Conservation (phyloP, 2,797 vertebrate species). For the Bradypodion pumilum region DNA sequence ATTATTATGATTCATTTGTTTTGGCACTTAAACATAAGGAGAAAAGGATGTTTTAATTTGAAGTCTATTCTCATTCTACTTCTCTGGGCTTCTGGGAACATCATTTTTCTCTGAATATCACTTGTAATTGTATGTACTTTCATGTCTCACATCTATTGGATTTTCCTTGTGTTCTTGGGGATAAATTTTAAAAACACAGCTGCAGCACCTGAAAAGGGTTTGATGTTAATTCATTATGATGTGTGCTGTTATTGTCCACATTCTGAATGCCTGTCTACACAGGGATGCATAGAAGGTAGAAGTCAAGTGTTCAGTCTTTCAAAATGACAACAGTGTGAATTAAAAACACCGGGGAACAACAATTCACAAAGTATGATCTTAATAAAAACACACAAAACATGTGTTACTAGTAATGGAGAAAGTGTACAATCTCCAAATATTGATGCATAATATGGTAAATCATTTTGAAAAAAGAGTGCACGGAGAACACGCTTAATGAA, state of each 20-base stretch:
- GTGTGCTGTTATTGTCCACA: background rate
- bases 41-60: background rate
- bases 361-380: background rate
- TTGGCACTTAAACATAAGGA: background rate
- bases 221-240: background rate
- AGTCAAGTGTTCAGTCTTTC: background rate
- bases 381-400: background rate
- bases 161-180: background rate
- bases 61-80: background rate
- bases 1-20: background rate
- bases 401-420: background rate
- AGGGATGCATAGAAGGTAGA: background rate
- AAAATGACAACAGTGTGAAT: background rate
- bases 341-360: background rate
- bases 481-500: background rate
- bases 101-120: background rate
- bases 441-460: background rate
- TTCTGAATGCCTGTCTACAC: background rate
- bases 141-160: background rate
- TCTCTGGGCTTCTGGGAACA: background rate
- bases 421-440: background rate
- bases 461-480: background rate
- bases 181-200: background rate
- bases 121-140: background rate
- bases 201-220: background rate